Base-by-base conservation (phyloP, 2,888 invertebrate genomes). In the Hypomecis atomaria region DNA sequence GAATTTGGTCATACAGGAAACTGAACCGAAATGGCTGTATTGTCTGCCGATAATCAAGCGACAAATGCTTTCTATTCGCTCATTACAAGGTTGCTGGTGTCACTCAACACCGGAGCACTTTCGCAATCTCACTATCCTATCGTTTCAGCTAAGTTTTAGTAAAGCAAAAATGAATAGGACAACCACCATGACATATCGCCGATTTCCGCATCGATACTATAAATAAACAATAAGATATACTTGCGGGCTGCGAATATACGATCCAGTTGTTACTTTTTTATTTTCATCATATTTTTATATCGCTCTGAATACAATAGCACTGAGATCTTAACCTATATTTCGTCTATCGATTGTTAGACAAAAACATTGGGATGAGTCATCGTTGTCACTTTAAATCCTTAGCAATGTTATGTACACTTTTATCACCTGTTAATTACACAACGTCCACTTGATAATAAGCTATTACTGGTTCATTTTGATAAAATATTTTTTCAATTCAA, bases 271-370 rank as follows among this genome's bases (percentile, higher is more conserved):
- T 82, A 75, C 78, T 79, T 80, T 83, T 81, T 79, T 82, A 81
- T 81, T 82, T 83, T 80, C 77, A 79, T 81, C 83, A 78, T 81
- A 84, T 82, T 83, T 86, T 82, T 84, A 80, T 82, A 85, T 83
- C 84, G 83, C 83, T 86, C 78, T 74, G 82, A 84, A 88, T 84
- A 88, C 86, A 89, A 87, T 84, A 86, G 81, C 84, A 84, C 83
- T 80, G 77, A 88, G 85, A 88, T 90, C 85, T 90, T 92, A 92
- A 92, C 92, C 92, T 92, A 90, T 89, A 91, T 92, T 87, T 87
- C 84, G 86, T 87, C 85, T 86, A 92, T 92, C 89, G 90, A 92
- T 92, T 92, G 89, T 91, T 91, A 90, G 89, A 90, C 91, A 89
- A 91, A 91, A 91, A 90, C 90, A 91, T 87, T 81, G 72, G 71